These are phyloP conservation scores for Percina caprodes DNA, from an alignment of 2,113 vertebrate genomes.

Conservation along the genomic window DNA sequence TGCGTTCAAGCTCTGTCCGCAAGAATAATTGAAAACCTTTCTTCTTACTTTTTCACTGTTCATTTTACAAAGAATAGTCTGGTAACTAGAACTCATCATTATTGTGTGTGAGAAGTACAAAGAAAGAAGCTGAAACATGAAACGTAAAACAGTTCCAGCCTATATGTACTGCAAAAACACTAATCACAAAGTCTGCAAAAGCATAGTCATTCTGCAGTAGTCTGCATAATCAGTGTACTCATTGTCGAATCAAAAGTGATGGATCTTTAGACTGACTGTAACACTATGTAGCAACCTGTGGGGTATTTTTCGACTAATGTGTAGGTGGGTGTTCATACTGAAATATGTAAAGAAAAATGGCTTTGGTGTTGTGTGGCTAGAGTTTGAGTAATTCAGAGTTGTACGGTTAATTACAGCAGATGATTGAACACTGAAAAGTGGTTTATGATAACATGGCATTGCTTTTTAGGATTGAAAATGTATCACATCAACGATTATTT, in stretches of 20 bases:
- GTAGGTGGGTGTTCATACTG: neutral
- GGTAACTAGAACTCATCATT: constrained; percentile 18
- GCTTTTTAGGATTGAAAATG: neutral
- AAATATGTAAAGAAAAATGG: neutral
- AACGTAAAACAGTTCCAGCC: neutral
- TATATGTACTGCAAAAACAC: neutral
- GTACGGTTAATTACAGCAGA: neutral
- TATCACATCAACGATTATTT: neutral
- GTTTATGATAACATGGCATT: neutral
- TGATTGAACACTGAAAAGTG: neutral
- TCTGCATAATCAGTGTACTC: neutral
- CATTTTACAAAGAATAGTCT: constrained; percentile 1
- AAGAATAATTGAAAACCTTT: constrained; percentile 25
- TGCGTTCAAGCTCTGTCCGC: constrained; percentile 13
- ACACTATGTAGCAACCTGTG: neutral
- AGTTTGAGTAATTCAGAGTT: neutral
- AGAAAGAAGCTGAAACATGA: neutral
- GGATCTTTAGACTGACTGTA: neutral
- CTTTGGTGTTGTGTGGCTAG: neutral
- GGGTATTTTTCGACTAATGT: neutral
- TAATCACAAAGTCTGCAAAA: neutral
- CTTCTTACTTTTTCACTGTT: constrained; percentile 8
- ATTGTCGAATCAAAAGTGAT: neutral
- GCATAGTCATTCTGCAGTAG: neutral
- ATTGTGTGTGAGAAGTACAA: neutral